Conservation (phyloP, 2,888 invertebrate genomes). For the Andrena fulva region DNA sequence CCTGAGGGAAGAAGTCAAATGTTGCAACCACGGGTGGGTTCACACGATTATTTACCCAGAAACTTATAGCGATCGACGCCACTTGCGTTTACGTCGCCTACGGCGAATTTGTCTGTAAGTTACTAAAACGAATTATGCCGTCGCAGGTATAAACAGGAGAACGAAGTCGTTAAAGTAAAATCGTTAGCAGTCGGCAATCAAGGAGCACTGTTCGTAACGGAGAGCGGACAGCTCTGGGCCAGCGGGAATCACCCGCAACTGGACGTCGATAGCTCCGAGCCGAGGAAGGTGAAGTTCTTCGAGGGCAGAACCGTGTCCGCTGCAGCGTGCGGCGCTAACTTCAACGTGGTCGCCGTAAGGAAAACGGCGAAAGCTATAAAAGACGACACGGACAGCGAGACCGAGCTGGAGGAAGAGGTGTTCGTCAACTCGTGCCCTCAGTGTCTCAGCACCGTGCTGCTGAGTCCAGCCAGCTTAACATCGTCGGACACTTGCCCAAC, state of each 20-base stretch:
- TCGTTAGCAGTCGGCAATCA: conserved; percentile 88
- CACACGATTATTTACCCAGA: not conserved
- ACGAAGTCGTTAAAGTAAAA: conserved; percentile 88
- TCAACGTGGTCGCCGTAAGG: conserved; percentile 90
- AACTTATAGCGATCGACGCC: too few relatives aligned
- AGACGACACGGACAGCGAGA: conserved; percentile 86
- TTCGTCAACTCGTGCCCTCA: conserved; percentile 89
- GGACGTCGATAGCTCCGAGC: conserved; percentile 87
- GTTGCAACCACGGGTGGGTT: conserved; percentile 87
- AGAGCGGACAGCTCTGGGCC: conserved; percentile 90
- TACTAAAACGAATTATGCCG: not conserved
- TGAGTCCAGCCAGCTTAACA: conserved; percentile 85
- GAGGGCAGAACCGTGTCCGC: conserved; percentile 89
- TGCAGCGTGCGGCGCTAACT: conserved; percentile 91
- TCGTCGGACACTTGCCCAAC: conserved; percentile 89
- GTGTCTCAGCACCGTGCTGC: conserved; percentile 83
- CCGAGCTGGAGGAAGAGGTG: conserved; percentile 88
- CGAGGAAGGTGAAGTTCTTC: conserved; percentile 89
- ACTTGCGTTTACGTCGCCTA: not conserved
- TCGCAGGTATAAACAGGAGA: conserved; percentile 86
- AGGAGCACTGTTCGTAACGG: conserved; percentile 88
- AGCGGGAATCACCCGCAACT: conserved; percentile 89
- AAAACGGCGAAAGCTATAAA: conserved; percentile 86
- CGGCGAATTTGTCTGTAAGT: not conserved
- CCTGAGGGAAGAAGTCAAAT: conserved; percentile 88